Conservation (phyloP, 1,140 invertebrate species). For the Bombus pascuorum region DNA sequence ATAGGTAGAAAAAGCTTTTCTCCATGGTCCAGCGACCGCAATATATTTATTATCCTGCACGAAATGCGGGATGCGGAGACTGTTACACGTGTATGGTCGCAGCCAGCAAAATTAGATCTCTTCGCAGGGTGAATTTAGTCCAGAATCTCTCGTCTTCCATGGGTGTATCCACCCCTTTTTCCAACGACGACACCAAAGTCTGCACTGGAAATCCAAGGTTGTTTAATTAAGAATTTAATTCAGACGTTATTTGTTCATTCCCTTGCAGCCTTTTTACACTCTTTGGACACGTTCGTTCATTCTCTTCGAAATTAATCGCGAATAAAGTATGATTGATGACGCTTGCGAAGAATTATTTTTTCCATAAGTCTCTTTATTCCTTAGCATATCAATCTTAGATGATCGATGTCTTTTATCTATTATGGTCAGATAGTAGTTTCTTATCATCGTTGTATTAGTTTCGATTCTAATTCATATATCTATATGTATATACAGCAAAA, state of each 20-base stretch:
- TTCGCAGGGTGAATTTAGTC: constrained; percentile 45
- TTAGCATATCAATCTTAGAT: background rate
- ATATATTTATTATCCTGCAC: constrained; percentile 46
- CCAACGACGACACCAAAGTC: background rate
- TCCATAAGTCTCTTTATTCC: background rate
- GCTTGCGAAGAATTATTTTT: background rate
- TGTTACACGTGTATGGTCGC: constrained; percentile 34
- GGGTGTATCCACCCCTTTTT: background rate
- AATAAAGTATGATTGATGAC: background rate
- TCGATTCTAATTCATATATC: background rate
- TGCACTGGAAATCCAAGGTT: background rate
- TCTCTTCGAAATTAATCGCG: background rate
- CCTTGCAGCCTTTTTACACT: background rate
- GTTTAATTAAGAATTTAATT: constrained; percentile 62
- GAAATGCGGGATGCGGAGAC: constrained; percentile 10
- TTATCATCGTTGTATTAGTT: background rate
- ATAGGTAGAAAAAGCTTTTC: constrained; percentile 2
- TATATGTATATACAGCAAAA: background rate
- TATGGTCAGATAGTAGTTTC: background rate
- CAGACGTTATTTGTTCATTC: constrained; percentile 2
- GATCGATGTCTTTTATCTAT: background rate
- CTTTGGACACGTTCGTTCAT: background rate
- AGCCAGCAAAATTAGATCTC: constrained; percentile 58
- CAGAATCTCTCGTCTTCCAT: constrained; percentile 15
- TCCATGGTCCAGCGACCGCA: background rate